Base-by-base conservation (phyloP, 2,113 vertebrate genomes). In the Ranitomeya imitator region DNA sequence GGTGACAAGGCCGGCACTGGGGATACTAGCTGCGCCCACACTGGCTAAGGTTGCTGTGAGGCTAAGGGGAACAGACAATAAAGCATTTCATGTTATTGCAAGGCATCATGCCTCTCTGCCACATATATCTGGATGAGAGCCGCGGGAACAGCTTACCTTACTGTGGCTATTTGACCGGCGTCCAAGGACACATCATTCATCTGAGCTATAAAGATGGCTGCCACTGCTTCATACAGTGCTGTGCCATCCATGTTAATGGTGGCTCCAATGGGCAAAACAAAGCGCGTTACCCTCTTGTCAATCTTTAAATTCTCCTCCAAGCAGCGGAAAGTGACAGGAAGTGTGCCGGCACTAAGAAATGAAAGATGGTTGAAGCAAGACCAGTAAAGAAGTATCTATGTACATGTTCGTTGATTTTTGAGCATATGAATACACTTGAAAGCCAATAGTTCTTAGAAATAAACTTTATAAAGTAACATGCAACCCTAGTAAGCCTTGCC, bases 221-320 rank as follows among this genome's bases (percentile, higher is more conserved):
- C 96, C 92, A 97, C 96, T 0, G 96, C 96, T 90, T 97, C 96
- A 11, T 97, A 97, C 51, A 97, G 93, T 0, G 96, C 96, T 0
- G 95, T 97, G 86, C 96, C 96, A 51, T 97, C 96, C 96, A 97
- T 97, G 89, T 97, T 97, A 71, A 97, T 96, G 88, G 96, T 96
- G 89, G 96, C 96, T 0, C 96, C 96, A 4, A 97, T 96, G 61
- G 96, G 96, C 89, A 97, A 91, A 89, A 97, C 95, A 23, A 96
- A 96, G 11, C 96, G 95, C 1, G 96, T 97, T 90, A 97, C 96
- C 0, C 95, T 93, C 59, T 96, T 96, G 45, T 96, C 96, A 4
- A 97, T 92, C 86, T 95, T 94, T 81, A 97, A 92, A 19, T 97
- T 96, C 82, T 96, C 96, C 91, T 97, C 96, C 91, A 97, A 93